These are phyloP conservation scores for Mythimna albipuncta DNA, from an alignment of 2,888 invertebrate genomes.

Conservation along the genomic window DNA sequence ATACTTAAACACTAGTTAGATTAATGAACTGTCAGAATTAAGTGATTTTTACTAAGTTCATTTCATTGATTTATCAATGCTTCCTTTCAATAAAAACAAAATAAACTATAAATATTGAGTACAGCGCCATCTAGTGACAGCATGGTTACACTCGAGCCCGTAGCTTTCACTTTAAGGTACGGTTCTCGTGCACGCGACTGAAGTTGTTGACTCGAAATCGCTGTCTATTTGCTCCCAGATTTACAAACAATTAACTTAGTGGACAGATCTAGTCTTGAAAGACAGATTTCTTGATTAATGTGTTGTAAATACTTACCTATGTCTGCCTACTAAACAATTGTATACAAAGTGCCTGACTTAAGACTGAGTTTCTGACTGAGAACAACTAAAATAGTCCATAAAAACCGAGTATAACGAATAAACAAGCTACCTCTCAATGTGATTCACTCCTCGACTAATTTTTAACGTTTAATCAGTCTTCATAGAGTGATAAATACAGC, in stretches of 20 bases:
- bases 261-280: conserved; percentile 1
- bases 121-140: too few relatives aligned
- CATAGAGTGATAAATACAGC: neutral
- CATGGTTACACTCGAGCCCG: too few relatives aligned
- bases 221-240: conserved; percentile 2
- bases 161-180: conserved; percentile 24
- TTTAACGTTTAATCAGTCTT: conserved; percentile 30
- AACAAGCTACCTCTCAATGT: conserved; percentile 46
- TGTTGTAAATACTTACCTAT: neutral
- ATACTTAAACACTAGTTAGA: too few relatives aligned
- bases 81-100: too few relatives aligned
- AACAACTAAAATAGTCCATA: conserved; percentile 15
- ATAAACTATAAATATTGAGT: too few relatives aligned
- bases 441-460: conserved; percentile 23
- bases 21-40: too few relatives aligned
- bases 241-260: conserved; percentile 2
- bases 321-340: conserved; percentile 16
- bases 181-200: conserved; percentile 45
- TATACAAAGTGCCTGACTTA: conserved; percentile 45
- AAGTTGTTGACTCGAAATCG: neutral
- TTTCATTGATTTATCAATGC: too few relatives aligned
- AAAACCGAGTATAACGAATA: conserved; percentile 11
- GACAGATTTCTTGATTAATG: neutral
- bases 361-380: conserved; percentile 50
- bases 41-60: too few relatives aligned